Percentiles rank a stretch among this genome's conserved stretches.
Evolutionary conservation across 2,888 invertebrate genomes (phyloP).

Genomic region (Carterocephalus palaemon): DNA sequence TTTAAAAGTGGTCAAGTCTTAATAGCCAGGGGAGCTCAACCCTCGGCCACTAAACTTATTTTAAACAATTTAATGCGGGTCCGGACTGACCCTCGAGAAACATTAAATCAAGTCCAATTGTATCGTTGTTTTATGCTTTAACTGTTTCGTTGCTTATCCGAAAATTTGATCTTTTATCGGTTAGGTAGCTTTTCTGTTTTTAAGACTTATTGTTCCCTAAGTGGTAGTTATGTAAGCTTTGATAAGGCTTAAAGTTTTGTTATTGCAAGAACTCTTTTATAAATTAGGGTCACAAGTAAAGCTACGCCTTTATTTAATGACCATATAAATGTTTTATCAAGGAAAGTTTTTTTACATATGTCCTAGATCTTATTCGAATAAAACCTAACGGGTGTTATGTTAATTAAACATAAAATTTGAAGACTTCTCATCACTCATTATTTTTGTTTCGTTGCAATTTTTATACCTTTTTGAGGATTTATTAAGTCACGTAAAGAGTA

Average conservation of each 20-base stretch:
- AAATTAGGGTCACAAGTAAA: too few relatives aligned
- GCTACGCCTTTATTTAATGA: too few relatives aligned
- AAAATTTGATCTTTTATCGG: constrained; percentile 55
- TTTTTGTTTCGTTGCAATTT: too few relatives aligned
- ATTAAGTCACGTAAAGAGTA: too few relatives aligned
- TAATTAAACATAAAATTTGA: too few relatives aligned
- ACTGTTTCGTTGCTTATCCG: constrained; percentile 58
- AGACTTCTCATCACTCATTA: too few relatives aligned
- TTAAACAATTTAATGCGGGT: constrained; percentile 61
- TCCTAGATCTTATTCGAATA: too few relatives aligned
- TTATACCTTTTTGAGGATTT: too few relatives aligned
- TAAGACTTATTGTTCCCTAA: constrained; percentile 69
- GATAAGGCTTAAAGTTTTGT: constrained; percentile 39
- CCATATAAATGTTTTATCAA: too few relatives aligned
- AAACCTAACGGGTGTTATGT: too few relatives aligned
- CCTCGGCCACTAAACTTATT: constrained; percentile 61
- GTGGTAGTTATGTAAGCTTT: constrained; percentile 45
- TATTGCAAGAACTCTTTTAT: constrained; percentile 9
- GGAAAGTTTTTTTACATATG: too few relatives aligned
- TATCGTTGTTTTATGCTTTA: constrained; percentile 45
- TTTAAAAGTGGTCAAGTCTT: constrained; percentile 39
- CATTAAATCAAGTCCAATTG: constrained; percentile 61
- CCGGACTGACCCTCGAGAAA: constrained; percentile 58
- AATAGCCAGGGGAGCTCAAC: constrained; percentile 47
- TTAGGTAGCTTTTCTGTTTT: constrained; percentile 56